Percentiles rank a stretch among this genome's conserved stretches.
Conservation (phyloP, 2,888 invertebrate genomes). For the Pyrrhia umbra region DNA sequence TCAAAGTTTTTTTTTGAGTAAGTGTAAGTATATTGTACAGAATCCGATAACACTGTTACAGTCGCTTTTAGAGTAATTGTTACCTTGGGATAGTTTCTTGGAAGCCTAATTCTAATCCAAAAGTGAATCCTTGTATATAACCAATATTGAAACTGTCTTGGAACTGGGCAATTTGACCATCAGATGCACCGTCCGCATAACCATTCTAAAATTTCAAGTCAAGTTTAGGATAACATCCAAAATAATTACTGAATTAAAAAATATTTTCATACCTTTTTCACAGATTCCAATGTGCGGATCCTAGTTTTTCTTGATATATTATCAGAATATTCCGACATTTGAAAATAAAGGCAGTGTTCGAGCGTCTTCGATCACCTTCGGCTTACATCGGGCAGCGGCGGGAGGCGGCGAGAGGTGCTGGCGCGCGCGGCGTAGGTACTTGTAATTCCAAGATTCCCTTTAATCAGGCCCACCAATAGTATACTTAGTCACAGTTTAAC, state of each 20-base stretch:
- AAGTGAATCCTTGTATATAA: constrained; percentile 91
- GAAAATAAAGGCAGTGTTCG: background rate
- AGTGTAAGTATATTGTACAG: background rate
- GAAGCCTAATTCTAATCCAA: constrained; percentile 90
- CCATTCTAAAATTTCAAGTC: constrained; percentile 86
- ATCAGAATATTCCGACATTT: constrained; percentile 69
- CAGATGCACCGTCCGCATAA: constrained; percentile 92
- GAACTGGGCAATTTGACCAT: constrained; percentile 91
- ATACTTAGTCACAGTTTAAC: too few species aligned
- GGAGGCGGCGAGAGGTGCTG: too few species aligned
- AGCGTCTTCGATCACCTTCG: too few species aligned
- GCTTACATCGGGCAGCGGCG: too few species aligned
- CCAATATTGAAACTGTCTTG: constrained; percentile 93
- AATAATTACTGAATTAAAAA: background rate
- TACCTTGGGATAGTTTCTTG: constrained; percentile 65
- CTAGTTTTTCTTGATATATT: constrained; percentile 75
- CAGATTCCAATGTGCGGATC: constrained; percentile 71
- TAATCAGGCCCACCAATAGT: too few species aligned
- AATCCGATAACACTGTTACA: too few species aligned
- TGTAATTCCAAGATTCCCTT: too few species aligned
- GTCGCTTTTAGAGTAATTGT: background rate
- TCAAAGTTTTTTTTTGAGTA: background rate
- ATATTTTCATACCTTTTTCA: constrained; percentile 71
- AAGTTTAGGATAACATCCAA: background rate
- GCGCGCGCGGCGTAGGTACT: too few species aligned